Conservation (phyloP, 1,140 invertebrate genomes). For the Doryteuthis pealeii region DNA sequence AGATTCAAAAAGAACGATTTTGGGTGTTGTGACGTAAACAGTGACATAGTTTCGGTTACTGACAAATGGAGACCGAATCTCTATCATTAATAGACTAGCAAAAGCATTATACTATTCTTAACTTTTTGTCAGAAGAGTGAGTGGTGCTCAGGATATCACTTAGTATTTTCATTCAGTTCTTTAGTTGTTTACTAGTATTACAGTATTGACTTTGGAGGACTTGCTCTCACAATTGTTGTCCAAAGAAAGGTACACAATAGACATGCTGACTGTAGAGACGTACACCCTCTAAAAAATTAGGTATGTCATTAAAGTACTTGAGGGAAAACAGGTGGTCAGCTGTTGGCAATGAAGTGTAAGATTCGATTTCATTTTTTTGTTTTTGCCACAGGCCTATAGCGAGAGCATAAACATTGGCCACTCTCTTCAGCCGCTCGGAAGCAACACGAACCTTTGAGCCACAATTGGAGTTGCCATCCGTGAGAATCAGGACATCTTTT, state of each 20-base stretch:
- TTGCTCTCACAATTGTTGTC: background rate
- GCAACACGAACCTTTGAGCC: background rate
- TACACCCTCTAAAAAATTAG: background rate
- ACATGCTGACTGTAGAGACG: background rate
- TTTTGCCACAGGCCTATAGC: background rate
- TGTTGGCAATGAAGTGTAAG: background rate
- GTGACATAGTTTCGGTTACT: too few species aligned
- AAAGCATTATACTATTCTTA: too few species aligned
- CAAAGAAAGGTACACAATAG: conserved; percentile 4
- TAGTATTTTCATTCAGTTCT: too few species aligned
- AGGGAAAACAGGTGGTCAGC: background rate
- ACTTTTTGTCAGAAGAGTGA: too few species aligned
- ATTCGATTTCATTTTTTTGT: background rate
- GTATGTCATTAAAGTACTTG: background rate
- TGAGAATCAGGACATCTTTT: background rate
- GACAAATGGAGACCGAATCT: too few species aligned
- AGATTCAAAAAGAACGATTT: too few species aligned
- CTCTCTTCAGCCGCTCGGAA: background rate
- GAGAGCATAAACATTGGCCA: conserved; percentile 1
- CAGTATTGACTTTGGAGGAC: too few species aligned
- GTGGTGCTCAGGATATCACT: too few species aligned
- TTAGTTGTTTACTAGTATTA: too few species aligned
- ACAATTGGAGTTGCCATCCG: background rate
- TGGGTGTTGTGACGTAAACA: too few species aligned
- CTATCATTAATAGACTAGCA: too few species aligned